Percentiles rank a stretch among this genome's conserved stretches.
These are phyloP conservation scores for Menidia menidia DNA, from an alignment of 2,797 vertebrate genomes.

Conservation along the genomic window DNA sequence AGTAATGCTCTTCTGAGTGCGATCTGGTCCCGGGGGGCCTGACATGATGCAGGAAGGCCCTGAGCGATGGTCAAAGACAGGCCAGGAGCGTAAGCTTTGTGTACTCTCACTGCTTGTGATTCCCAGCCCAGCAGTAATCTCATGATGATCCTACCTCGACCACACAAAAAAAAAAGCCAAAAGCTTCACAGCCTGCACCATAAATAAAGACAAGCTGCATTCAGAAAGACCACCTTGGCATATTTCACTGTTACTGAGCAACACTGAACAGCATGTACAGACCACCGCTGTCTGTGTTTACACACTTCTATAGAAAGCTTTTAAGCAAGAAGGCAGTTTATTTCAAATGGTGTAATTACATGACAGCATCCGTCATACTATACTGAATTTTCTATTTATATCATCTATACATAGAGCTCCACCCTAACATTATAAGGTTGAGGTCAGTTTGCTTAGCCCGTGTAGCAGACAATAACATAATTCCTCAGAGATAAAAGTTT, in stretches of 20 bases:
- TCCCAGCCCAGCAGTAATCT: slow-evolving; percentile 77
- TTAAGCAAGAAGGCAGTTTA: slow-evolving; percentile 25
- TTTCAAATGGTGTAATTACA: slow-evolving; percentile 41
- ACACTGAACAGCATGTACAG: slow-evolving; percentile 33
- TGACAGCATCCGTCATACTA: slow-evolving; percentile 15
- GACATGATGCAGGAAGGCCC: slow-evolving; percentile 64
- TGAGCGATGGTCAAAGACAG: slow-evolving; percentile 65
- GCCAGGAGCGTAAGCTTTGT: slow-evolving; percentile 70
- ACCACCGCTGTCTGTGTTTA: slow-evolving; percentile 52
- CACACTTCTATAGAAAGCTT: slow-evolving; percentile 18
- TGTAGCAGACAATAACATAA: slow-evolving; percentile 37
- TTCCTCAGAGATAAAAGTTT: slow-evolving; percentile 51
- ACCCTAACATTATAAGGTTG: slow-evolving; percentile 21
- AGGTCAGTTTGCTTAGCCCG: slow-evolving; percentile 32
- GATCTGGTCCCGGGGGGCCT: slow-evolving; percentile 45
- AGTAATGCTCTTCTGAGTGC: slow-evolving; percentile 60
- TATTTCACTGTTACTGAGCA: slow-evolving; percentile 36
- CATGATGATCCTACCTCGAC: slow-evolving; percentile 72
- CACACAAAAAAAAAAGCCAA: slow-evolving; percentile 74
- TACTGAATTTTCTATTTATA: slow-evolving; percentile 27
- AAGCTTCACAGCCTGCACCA: slow-evolving; percentile 61
- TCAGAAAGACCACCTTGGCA: slow-evolving; percentile 73
- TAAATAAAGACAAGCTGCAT: slow-evolving; percentile 78
- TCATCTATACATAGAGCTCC: slow-evolving; percentile 17
- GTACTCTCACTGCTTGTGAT: slow-evolving; percentile 56